Conservation (phyloP, 1,140 invertebrate species). For the Tetragnatha versicolor region DNA sequence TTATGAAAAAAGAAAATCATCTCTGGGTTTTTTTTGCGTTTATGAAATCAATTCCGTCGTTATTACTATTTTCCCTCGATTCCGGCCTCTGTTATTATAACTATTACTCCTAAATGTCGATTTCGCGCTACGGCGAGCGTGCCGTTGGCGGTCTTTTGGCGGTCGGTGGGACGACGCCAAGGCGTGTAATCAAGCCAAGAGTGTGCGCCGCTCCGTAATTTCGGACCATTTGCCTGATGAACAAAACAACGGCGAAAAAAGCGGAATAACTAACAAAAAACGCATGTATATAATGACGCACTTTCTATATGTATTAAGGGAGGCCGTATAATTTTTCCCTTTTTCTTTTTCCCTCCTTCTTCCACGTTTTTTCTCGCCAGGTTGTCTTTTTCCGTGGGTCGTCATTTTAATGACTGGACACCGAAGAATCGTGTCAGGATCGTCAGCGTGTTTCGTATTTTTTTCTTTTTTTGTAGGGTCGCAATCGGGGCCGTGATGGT, state of each 20-base stretch:
- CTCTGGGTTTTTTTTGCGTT: too few relatives aligned
- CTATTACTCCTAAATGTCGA: too few relatives aligned
- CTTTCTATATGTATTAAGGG: conserved; percentile 30
- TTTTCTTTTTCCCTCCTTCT: conserved; percentile 39
- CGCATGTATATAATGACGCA: conserved; percentile 45
- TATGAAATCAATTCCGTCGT: too few relatives aligned
- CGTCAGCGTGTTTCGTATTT: conserved; percentile 8
- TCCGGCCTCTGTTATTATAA: too few relatives aligned
- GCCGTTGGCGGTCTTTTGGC: conserved; percentile 23
- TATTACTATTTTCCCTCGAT: too few relatives aligned
- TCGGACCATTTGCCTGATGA: conserved; percentile 39
- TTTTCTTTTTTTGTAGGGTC: background rate
- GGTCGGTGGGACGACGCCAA: conserved; percentile 25
- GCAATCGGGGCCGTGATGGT: conserved; percentile 1
- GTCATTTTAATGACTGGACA: conserved; percentile 45
- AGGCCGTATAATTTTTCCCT: conserved; percentile 51
- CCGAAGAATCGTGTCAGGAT: conserved; percentile 18
- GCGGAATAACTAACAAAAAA: conserved; percentile 28
- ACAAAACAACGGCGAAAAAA: background rate
- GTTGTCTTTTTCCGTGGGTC: conserved; percentile 16
- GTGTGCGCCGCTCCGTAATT: conserved; percentile 34
- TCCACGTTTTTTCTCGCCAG: conserved; percentile 13
- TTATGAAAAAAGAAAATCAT: too few relatives aligned
- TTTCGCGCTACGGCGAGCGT: background rate
- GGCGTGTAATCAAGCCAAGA: conserved; percentile 47